phyloP scores from a whole-genome alignment of 2,797 vertebrate genomes.

The Euphonia xanthogaster region DNA sequence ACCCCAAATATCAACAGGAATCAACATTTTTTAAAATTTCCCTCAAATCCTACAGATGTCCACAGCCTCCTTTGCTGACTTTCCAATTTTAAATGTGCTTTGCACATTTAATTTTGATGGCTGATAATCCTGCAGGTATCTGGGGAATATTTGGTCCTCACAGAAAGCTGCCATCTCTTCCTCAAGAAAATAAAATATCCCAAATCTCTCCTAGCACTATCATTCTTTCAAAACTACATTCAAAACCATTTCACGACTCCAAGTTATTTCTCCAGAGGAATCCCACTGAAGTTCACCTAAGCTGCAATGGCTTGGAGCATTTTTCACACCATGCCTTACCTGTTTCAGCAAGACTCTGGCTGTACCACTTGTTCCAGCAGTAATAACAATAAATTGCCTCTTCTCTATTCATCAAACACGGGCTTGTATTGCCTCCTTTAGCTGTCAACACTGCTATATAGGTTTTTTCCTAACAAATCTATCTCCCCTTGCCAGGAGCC shows the following conservation, averaged over 20 bases:
- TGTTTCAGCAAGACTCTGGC: not conserved
- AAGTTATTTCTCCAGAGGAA: not conserved
- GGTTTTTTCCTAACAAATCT: not conserved
- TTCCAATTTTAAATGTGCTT: not conserved
- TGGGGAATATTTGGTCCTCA: not conserved
- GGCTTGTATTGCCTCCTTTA: not conserved
- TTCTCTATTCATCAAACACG: not conserved
- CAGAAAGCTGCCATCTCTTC: not conserved
- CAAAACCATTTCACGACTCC: not conserved
- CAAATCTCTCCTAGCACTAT: not conserved
- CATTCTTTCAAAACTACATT: not conserved
- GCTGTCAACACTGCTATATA: not conserved
- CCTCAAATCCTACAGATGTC: not conserved
- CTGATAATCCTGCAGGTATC: not conserved
- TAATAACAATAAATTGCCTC: slow-evolving; percentile 19
- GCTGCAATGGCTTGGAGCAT: not conserved
- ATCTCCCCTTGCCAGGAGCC: not conserved
- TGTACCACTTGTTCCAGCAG: slow-evolving; percentile 8
- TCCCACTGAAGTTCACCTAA: not conserved
- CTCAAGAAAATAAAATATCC: not conserved
- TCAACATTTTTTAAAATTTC: not conserved
- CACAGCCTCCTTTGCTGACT: not conserved
- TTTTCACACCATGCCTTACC: not conserved
- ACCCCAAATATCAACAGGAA: not conserved
- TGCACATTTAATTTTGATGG: not conserved